A percentile compares a stretch with the other conserved stretches of the same genome.
phyloP scores from a whole-genome alignment of 2,797 vertebrate genomes.

The Erethizon dorsatum region DNA sequence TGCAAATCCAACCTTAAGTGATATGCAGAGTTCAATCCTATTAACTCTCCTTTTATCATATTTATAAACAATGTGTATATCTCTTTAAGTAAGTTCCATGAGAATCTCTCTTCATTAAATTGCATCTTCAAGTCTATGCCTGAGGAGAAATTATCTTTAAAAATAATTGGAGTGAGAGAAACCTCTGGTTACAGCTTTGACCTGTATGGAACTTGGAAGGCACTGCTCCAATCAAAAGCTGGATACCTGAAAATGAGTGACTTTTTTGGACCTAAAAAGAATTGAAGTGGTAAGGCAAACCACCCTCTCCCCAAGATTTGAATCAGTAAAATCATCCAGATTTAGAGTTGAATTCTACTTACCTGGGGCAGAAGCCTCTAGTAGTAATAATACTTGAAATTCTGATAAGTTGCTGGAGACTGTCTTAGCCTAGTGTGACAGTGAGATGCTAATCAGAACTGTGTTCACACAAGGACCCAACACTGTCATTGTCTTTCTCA shows the following conservation, averaged over 20 bases:
- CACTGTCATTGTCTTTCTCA: neutral
- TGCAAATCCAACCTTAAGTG: neutral
- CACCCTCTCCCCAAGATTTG: neutral
- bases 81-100: neutral
- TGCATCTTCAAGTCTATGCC: neutral
- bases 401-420: neutral
- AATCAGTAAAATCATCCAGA: neutral
- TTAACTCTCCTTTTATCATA: neutral
- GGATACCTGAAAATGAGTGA: neutral
- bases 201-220: neutral
- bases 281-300: neutral
- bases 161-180: neutral
- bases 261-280: neutral
- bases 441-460: neutral
- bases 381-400: neutral
- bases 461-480: neutral
- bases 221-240: neutral
- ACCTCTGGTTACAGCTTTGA: neutral
- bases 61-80: conserved; percentile 30
- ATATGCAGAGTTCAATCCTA: neutral
- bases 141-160: conserved; percentile 38
- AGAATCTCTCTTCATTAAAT: conserved; percentile 21
- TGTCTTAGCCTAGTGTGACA: neutral
- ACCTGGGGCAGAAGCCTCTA: neutral
- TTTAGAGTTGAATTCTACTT: neutral